Evolutionary conservation across 2,888 invertebrate genomes (phyloP), one percentile per base, ranked within the genome.

Genomic region (Drosophila pseudotakahashii): DNA sequence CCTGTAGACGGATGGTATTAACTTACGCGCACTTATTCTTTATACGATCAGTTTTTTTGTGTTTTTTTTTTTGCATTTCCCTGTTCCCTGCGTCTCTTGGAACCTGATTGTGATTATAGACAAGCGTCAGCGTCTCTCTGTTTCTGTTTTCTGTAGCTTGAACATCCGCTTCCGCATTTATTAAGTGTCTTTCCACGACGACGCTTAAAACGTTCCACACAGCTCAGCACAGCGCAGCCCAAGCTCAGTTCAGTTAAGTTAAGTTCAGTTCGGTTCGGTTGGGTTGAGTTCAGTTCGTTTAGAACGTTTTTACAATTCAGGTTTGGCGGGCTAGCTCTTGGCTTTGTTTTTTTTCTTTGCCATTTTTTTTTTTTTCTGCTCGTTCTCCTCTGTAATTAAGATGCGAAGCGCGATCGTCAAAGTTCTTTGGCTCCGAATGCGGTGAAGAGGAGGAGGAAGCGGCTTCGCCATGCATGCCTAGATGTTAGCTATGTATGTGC

Each of bases 81-180:
- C 66, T 61, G 61, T 71, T 68, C 69, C 69, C 70, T 67, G 68
- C 30, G 30, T n/a, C 26, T 19, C 41, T 53, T 23, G 79, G 73
- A 86, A 89, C 90, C 89, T 88, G 90, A 89, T 89, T 90, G 82
- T 84, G 82, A 88, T 90, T 90, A 89, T 90, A 88, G 85, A 87
- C 85, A 80, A 70, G 45, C 58, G 63, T 76, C 67, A 81, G 68
- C 42, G 71, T 64, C 48, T 66, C 63, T 59, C 61, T 42, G 52
- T 39, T 37, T 50, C 58, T 76, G 72, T 55, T 70, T 78, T 53
- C 54, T 73, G 58, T 41, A n/a, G 74, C 88, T 89, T 79, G 81
- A 86, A 90, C 90, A 90, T 90, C 90, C 90, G 90, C 90, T 90
- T 90, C 90, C 90, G 90, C 90, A 90, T 90, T 89, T 89, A 86